Conservation (phyloP, 2,888 invertebrate genomes). For the Brachyptera putata region DNA sequence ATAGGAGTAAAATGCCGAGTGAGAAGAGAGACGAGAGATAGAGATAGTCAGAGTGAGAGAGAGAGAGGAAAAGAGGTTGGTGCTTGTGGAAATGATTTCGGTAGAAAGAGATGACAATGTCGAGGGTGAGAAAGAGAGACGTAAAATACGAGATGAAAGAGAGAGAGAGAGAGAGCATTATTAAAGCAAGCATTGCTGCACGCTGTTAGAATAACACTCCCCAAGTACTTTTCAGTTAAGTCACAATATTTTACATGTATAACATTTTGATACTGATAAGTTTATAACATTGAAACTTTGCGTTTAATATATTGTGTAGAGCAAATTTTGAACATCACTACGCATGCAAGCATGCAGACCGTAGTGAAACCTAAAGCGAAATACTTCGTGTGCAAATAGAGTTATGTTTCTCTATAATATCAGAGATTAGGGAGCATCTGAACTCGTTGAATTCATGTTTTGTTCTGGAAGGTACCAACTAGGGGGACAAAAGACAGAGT, state of each 20-base stretch:
- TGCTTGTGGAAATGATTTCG: slow-evolving; percentile 7
- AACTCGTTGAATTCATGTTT: too few species aligned
- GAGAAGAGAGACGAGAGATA: background rate
- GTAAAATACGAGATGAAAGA: background rate
- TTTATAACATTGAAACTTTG: background rate
- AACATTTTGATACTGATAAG: slow-evolving; percentile 4
- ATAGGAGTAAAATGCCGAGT: slow-evolving; percentile 3
- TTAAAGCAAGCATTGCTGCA: background rate
- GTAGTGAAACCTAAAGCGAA: too few species aligned
- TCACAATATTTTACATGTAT: slow-evolving; percentile 5
- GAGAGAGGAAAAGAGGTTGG: background rate
- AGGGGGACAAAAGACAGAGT: too few species aligned
- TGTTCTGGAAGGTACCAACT: too few species aligned
- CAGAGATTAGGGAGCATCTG: too few species aligned
- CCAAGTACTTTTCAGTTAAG: slow-evolving; percentile 13
- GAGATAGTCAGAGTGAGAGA: too few species aligned
- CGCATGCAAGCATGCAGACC: too few species aligned
- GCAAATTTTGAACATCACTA: too few species aligned
- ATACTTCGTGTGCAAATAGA: too few species aligned
- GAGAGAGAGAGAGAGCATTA: background rate
- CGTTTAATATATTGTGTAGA: too few species aligned
- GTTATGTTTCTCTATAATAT: too few species aligned
- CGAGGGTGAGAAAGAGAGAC: slow-evolving; percentile 1
- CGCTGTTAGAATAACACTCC: slow-evolving; percentile 2
- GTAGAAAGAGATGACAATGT: slow-evolving; percentile 11